phyloP scores from a whole-genome alignment of 2,888 invertebrate genomes.

The Melikaiella ostensackeni region DNA sequence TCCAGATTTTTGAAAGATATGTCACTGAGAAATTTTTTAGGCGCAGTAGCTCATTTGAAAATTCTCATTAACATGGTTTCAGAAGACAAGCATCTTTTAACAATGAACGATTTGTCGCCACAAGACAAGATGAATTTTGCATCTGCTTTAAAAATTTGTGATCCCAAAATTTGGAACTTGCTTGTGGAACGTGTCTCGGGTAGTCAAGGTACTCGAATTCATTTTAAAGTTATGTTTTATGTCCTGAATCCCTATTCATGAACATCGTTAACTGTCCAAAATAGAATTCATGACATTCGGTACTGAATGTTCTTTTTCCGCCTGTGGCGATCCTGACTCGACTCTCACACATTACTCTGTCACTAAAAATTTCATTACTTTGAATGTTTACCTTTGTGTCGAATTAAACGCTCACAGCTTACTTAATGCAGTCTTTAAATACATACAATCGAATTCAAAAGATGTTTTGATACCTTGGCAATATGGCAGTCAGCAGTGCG shows the following conservation, averaged over 20 bases:
- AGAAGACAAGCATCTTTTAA: slow-evolving; percentile 57
- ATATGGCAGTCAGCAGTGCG: slow-evolving; percentile 46
- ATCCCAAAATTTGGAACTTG: slow-evolving; percentile 43
- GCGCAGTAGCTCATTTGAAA: slow-evolving; percentile 44
- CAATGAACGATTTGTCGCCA: slow-evolving; percentile 45
- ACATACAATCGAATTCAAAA: slow-evolving; percentile 29
- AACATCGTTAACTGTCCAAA: not conserved
- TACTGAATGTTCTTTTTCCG: slow-evolving; percentile 51
- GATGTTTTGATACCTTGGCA: slow-evolving; percentile 44
- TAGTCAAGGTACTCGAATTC: slow-evolving; percentile 43
- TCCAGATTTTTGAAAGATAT: slow-evolving; percentile 52
- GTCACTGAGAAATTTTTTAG: slow-evolving; percentile 19
- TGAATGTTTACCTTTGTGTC: slow-evolving; percentile 52
- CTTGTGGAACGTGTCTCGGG: slow-evolving; percentile 43
- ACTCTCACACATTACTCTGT: slow-evolving; percentile 43
- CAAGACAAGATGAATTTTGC: slow-evolving; percentile 58
- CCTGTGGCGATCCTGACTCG: slow-evolving; percentile 51
- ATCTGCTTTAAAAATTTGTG: slow-evolving; percentile 52
- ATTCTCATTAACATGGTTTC: slow-evolving; percentile 30
- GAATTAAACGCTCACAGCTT: slow-evolving; percentile 53
- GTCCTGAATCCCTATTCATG: not conserved
- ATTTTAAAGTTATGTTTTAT: slow-evolving; percentile 43
- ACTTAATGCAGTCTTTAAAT: slow-evolving; percentile 42
- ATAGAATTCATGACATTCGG: slow-evolving; percentile 53
- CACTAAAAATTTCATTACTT: slow-evolving; percentile 51